A percentile compares a stretch with the other conserved stretches of the same genome.
Conservation (phyloP, 2,888 invertebrate genomes). For the Netelia virgata region DNA sequence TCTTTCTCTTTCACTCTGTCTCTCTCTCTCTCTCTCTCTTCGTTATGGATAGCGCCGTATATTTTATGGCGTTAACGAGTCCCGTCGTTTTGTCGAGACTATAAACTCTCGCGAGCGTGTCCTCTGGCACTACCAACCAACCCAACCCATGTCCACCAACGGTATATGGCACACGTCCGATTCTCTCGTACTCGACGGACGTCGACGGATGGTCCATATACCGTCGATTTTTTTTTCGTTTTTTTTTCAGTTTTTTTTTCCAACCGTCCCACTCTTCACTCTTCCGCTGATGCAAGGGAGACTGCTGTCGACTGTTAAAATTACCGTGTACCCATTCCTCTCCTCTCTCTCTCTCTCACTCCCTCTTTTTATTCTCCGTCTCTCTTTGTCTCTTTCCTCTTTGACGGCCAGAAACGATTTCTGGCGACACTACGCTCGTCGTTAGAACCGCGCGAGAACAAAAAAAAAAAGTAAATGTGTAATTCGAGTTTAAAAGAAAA, state of each 20-base stretch:
- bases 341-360: neutral
- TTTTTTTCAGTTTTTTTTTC: conserved; percentile 22
- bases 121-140: conserved; percentile 30
- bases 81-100: conserved; percentile 80
- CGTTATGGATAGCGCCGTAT: conserved; percentile 79
- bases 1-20: neutral
- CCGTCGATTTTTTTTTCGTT: conserved; percentile 25
- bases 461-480: neutral
- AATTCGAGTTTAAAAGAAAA: neutral
- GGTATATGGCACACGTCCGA: conserved; percentile 42
- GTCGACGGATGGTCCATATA: conserved; percentile 60
- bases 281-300: conserved; percentile 13
- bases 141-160: conserved; percentile 45
- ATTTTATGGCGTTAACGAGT: conserved; percentile 83
- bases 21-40: conserved; percentile 67
- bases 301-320: conserved; percentile 53
- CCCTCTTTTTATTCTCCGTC: neutral
- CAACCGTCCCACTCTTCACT: conserved; percentile 21
- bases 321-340: conserved; percentile 22
- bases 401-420: neutral
- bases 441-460: neutral
- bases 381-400: neutral
- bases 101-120: conserved; percentile 76
- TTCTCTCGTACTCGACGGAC: conserved; percentile 50
- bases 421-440: neutral